A percentile compares a stretch with the other conserved stretches of the same genome.
Evolutionary conservation across 2,797 vertebrate species (phyloP).

Genomic region (Taenioides sp.): DNA sequence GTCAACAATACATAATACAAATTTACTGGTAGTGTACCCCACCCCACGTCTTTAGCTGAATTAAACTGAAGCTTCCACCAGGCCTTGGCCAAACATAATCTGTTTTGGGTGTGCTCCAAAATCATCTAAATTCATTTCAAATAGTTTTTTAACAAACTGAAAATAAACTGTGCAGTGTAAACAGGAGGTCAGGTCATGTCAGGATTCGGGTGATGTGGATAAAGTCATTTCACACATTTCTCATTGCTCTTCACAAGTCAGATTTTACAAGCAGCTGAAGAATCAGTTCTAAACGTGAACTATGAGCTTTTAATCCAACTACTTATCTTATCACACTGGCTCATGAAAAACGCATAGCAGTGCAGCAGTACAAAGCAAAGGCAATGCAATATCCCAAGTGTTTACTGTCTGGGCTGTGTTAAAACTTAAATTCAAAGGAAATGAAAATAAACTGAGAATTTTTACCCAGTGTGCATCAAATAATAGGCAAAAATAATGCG

Average conservation of each 20-base stretch:
- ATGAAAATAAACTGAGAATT: constrained; percentile 55
- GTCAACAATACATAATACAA: no score
- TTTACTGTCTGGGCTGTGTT: constrained; percentile 14
- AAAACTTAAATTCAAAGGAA: constrained; percentile 36
- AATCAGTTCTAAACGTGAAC: constrained; percentile 3
- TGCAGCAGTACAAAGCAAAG: constrained; percentile 31
- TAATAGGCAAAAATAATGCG: neutral
- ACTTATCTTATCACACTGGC: neutral
- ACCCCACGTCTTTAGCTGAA: no score
- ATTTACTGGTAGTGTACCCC: no score
- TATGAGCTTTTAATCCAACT: constrained; percentile 31
- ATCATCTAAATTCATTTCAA: neutral
- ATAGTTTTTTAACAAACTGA: neutral
- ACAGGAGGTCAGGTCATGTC: constrained; percentile 30
- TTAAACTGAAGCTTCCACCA: no score
- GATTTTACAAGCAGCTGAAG: constrained; percentile 25
- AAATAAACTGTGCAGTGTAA: neutral
- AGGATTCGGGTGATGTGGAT: constrained; percentile 10
- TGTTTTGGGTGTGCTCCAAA: no score
- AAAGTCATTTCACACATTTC: constrained; percentile 3
- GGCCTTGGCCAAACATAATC: no score
- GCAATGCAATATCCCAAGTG: constrained; percentile 46
- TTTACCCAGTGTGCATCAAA: constrained; percentile 28
- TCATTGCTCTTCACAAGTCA: constrained; percentile 6
- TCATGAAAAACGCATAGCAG: no score